A percentile compares a stretch with the other conserved stretches of the same genome.
Evolutionary conservation across 2,888 invertebrate genomes (phyloP).

Genomic region (Harmothoe impar): DNA sequence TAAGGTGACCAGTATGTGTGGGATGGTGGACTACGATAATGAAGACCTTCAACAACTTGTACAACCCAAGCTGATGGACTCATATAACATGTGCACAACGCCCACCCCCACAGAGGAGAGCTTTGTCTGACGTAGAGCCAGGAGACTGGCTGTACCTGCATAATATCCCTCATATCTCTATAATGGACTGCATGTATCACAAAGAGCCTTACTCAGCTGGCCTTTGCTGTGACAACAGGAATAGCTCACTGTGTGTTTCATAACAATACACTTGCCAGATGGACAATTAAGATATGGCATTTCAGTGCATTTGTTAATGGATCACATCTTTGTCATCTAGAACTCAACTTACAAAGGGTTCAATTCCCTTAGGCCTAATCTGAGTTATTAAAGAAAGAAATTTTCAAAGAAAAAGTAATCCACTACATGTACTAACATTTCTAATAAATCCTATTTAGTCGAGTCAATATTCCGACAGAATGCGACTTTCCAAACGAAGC

Average conservation of each 20-base stretch:
- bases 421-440: too few species aligned
- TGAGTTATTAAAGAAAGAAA: too few species aligned
- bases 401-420: too few species aligned
- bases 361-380: too few species aligned
- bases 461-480: too few species aligned
- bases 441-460: too few species aligned
- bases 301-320: background rate
- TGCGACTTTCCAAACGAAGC: too few species aligned
- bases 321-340: too few species aligned
- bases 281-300: background rate
- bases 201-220: background rate
- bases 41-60: conserved; percentile 89
- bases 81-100: conserved; percentile 90
- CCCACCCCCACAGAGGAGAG: conserved; percentile 74
- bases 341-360: too few species aligned
- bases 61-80: conserved; percentile 90
- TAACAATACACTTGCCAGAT: background rate
- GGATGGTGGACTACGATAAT: conserved; percentile 84
- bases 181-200: too few species aligned
- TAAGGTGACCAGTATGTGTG: conserved; percentile 87
- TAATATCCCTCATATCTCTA: background rate
- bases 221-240: background rate
- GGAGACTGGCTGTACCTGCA: background rate
- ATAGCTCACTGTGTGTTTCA: background rate
- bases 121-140: conserved; percentile 47